Evolutionary conservation across 2,113 vertebrate species (phyloP).

Genomic region (Peromyscus californicus): DNA sequence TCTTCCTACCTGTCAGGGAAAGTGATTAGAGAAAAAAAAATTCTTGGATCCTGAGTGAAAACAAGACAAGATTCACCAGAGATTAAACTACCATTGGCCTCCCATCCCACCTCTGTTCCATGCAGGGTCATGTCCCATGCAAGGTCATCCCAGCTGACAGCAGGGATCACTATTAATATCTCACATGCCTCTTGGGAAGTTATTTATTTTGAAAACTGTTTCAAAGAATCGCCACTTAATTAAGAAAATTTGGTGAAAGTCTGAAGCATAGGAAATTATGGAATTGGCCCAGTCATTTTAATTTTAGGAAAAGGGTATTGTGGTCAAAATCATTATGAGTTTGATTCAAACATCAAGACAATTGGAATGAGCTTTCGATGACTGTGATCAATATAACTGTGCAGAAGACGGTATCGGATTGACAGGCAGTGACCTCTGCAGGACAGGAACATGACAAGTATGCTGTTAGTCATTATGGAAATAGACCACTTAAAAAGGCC

Average conservation of each 20-base stretch:
- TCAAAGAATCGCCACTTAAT: constrained; percentile 26
- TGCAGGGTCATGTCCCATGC: no score
- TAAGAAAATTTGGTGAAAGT: not conserved
- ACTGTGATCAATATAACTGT: not conserved
- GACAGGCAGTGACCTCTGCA: constrained; percentile 14
- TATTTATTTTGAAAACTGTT: constrained; percentile 48
- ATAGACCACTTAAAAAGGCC: not conserved
- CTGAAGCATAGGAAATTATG: not conserved
- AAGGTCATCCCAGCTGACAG: not conserved
- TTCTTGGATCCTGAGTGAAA: not conserved
- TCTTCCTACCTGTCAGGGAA: constrained; percentile 23
- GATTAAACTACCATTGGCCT: not conserved
- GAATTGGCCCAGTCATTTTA: constrained; percentile 50
- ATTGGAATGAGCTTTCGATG: not conserved
- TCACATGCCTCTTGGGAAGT: not conserved
- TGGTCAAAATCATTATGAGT: not conserved
- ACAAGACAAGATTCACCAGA: not conserved
- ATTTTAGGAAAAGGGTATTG: constrained; percentile 45
- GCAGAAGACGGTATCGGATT: not conserved
- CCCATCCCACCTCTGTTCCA: not conserved
- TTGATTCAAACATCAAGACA: not conserved
- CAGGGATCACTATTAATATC: not conserved
- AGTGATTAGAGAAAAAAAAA: not conserved
- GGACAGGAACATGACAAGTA: constrained; percentile 21
- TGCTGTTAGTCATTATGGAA: constrained; percentile 54